Base-by-base conservation (phyloP, 2,888 invertebrate genomes). In the Cosmorhoe ocellata region DNA sequence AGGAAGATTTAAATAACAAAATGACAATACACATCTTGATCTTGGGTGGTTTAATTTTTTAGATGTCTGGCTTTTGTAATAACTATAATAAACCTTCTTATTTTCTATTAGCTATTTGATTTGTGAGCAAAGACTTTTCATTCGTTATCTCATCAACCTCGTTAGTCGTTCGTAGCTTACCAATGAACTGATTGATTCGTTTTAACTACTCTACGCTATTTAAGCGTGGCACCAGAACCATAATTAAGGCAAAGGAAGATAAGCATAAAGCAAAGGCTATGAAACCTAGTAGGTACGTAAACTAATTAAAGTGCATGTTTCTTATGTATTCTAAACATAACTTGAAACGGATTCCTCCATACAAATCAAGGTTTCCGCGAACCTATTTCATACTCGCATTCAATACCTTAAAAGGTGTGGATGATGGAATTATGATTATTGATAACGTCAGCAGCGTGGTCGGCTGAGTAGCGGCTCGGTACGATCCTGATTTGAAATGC, bases 401-500 rank as follows among this genome's bases (percentile, higher is more conserved):
- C 38, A 44, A 14, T 48, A 40, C 54, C 63, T 45, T 59, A 61
- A 43, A 63, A 59, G 61, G 60, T 45, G 39, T 31, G 47, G 40
- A 56, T 53, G 58, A 56, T 57, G 51, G 54, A 61, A 56, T 61
- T 64, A 61, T 65, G 57, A 64, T 62, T 61, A 61, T 61, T 58
- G 63, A 61, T 63, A 63, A 58, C 39, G 51, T 51, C 51, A 32
- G 54, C 31, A 48, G 54, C 46, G 52, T 43, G 58, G 51, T 56
- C 50, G 49, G 30, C 47, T 40, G 34, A 28, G 45, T 50, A 53
- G 58, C 57, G 50, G 57, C 51, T 36, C 28, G 49, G 50, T 50
- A 45, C 59, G 64, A 66, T 72, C 76, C 75, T 64, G 68, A 73
- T 71, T 70, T 66, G 75, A 70, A 80, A 80, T 76, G 77, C 71